These are phyloP conservation scores for Leuciscus idus DNA, from an alignment of 2,113 vertebrate genomes.

Conservation along the genomic window DNA sequence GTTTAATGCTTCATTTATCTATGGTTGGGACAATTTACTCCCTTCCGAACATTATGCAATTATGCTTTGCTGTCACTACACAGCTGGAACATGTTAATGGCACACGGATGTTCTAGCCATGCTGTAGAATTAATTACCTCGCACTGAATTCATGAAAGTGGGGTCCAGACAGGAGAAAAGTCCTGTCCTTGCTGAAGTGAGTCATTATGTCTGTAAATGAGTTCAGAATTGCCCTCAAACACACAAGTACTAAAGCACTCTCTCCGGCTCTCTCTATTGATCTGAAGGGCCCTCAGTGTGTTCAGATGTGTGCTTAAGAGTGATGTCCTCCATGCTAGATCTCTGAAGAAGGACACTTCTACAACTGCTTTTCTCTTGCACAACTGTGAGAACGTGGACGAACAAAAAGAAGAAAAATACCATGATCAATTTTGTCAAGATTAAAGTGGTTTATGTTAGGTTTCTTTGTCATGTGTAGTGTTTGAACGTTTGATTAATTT, in stretches of 20 bases:
- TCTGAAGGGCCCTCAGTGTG: constrained; percentile 38
- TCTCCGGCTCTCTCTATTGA: constrained; percentile 9
- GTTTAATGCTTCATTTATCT: background rate
- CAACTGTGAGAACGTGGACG: background rate
- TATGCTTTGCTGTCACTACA: background rate
- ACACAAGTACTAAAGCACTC: background rate
- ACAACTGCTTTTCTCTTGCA: background rate
- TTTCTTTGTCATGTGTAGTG: no score
- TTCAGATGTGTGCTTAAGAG: constrained; percentile 15
- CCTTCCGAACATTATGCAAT: background rate
- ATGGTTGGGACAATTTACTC: background rate
- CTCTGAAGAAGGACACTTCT: constrained; percentile 4
- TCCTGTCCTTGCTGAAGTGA: constrained; percentile 29
- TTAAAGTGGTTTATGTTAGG: no score
- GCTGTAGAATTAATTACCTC: background rate
- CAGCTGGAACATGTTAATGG: background rate
- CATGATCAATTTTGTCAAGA: no score
- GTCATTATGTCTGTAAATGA: constrained; percentile 20
- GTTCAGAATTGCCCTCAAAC: constrained; percentile 23
- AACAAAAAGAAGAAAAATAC: no score
- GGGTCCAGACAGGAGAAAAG: background rate
- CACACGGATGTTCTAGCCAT: background rate
- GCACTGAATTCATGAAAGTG: background rate
- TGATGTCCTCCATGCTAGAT: constrained; percentile 12
- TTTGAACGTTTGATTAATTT: no score